Percentiles rank a stretch among this genome's conserved stretches.
Evolutionary conservation across 1,140 invertebrate species (phyloP).

Genomic region (Danaus plexippus): DNA sequence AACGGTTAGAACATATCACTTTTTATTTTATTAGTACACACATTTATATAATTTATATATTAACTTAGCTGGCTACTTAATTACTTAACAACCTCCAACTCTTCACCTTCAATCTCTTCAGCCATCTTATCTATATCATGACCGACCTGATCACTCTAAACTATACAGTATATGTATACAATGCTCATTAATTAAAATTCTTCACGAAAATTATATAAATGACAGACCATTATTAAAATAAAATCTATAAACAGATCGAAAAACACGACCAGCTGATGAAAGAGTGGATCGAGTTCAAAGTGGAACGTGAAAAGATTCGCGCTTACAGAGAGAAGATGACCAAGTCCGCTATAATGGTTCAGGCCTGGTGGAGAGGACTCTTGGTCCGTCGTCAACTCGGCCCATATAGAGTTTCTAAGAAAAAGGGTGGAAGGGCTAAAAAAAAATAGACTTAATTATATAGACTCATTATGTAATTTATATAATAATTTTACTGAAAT

Average conservation of each 20-base stretch:
- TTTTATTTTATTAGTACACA: no score
- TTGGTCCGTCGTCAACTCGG: conserved; percentile 77
- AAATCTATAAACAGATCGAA: conserved; percentile 31
- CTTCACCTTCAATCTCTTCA: no score
- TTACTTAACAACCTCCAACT: no score
- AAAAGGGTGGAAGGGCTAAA: conserved; percentile 38
- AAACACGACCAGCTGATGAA: conserved; percentile 47
- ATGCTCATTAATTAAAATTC: no score
- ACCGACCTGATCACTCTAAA: neutral
- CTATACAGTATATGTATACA: no score
- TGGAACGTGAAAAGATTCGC: conserved; percentile 47
- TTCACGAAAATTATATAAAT: no score
- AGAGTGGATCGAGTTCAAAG: conserved; percentile 53
- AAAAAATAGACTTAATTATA: conserved; percentile 30
- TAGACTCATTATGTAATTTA: no score
- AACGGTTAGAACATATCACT: conserved; percentile 26
- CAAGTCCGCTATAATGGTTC: conserved; percentile 68
- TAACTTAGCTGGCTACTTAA: no score
- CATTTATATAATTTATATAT: no score
- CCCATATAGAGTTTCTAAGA: conserved; percentile 70
- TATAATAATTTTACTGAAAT: conserved; percentile 1
- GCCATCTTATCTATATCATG: no score
- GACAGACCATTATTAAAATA: no score
- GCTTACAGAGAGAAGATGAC: conserved; percentile 49
- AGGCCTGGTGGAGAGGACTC: conserved; percentile 80